phyloP scores from a whole-genome alignment of 1,140 invertebrate species.

The Mizuhopecten yessoensis region DNA sequence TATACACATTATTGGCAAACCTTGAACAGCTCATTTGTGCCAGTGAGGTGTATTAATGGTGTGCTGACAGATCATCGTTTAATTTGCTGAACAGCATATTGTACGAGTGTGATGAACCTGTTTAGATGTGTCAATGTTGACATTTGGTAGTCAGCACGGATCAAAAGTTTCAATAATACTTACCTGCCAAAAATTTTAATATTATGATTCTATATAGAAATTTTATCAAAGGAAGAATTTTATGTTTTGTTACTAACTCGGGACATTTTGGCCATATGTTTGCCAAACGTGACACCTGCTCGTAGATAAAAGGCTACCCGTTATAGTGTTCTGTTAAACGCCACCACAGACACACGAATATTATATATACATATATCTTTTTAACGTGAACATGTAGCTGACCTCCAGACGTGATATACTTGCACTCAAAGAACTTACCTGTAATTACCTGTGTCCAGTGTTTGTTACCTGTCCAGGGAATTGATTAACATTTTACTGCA shows the following conservation, averaged over 20 bases:
- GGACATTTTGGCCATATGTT: neutral
- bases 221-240: neutral
- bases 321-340: neutral
- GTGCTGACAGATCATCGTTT: neutral
- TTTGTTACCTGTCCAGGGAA: slow-evolving; percentile 4
- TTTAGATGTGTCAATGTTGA: neutral
- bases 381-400: neutral
- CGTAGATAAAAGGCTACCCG: neutral
- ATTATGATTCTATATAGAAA: neutral
- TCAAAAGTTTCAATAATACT: slow-evolving; percentile 8
- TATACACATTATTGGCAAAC: neutral
- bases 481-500: neutral
- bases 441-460: neutral
- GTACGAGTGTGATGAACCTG: neutral
- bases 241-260: slow-evolving; percentile 10
- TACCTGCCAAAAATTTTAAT: slow-evolving; percentile 28
- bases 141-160: neutral
- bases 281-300: neutral
- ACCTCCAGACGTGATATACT: neutral
- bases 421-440: slow-evolving; percentile 11
- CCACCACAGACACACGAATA: neutral
- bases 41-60: neutral
- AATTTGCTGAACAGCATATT: neutral
- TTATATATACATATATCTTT: neutral
- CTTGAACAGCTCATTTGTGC: neutral